Base-by-base conservation (phyloP, 2,888 invertebrate genomes). In the Pristionchus arcanus region DNA sequence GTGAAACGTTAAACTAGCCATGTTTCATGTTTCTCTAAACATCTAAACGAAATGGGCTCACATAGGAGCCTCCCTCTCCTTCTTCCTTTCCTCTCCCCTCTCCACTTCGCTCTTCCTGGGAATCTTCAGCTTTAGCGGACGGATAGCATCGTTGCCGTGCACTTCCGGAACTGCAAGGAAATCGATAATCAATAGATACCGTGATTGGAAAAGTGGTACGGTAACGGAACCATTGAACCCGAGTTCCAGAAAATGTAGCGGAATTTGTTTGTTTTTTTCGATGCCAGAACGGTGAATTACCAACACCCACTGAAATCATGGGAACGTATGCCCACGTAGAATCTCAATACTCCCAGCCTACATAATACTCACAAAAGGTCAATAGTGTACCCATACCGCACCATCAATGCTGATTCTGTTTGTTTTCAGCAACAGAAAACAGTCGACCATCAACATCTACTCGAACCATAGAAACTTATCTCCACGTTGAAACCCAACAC, bases 51-150 rank as follows among this genome's bases (percentile, higher is more conserved):
- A 13, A 13, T 28, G 31, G 0, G 59, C 81, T 81, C 37, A 85
- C 84, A 15, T 21, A 4, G 34, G 11, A 13, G 34, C 37, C 16
- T 85, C 84, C 84, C 31, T 55, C 28, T 53, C 84, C 16, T 55
- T 63, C 42, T 49, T 13, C 42, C 42, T 49, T 49, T 49, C 42
- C 42, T 87, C 87, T 53, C 28, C 63, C 9, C n/a, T 63, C 63
- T 87, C 87, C 9, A 68, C 31, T 25, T 42, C 53, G 31, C 68
- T 68, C 68, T 68, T 68, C 68, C 87, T 28, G 9, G 87, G 49
- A 42, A 87, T 87, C 87, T 68, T 87, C 87, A 87, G 87, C 31
- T 68, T 87, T 16, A 87, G 68, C 1, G 34, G 59, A 4, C 28
- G 28, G 28, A 87, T 37, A 21, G 87, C 5, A 3, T 87, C 87